Conservation (phyloP, 2,113 vertebrate species). For the Cottus gobio region DNA sequence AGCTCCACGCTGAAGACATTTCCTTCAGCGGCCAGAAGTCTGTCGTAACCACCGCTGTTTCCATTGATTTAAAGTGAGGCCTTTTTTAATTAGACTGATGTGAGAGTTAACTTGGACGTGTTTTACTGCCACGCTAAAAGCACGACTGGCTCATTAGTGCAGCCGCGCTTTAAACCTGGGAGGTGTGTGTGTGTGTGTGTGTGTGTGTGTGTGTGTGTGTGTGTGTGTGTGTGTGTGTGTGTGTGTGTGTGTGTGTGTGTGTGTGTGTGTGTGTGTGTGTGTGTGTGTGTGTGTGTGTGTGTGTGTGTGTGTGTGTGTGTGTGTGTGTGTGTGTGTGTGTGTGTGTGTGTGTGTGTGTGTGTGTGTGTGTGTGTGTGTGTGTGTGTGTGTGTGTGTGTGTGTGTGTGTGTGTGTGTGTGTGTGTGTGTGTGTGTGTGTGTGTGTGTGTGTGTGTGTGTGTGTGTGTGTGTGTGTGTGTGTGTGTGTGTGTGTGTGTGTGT, state of each 20-base stretch:
- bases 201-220: background rate
- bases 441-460: conserved; percentile 1
- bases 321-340: background rate
- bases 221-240: background rate
- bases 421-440: background rate
- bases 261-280: background rate
- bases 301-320: background rate
- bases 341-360: background rate
- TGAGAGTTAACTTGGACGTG: conserved; percentile 52
- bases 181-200: background rate
- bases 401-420: background rate
- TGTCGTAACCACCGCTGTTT: conserved; percentile 40
- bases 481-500: background rate
- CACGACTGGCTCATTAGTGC: conserved; percentile 64
- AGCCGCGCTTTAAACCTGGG: conserved; percentile 55
- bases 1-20: conserved; percentile 29
- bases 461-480: background rate
- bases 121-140: conserved; percentile 69
- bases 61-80: conserved; percentile 56
- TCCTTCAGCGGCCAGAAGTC: conserved; percentile 26
- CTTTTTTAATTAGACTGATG: conserved; percentile 71
- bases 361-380: conserved; percentile 1
- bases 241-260: background rate
- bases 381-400: background rate
- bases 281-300: conserved; percentile 2